These are phyloP conservation scores for Torymus texanus DNA, from an alignment of 2,888 invertebrate species.

Conservation along the genomic window DNA sequence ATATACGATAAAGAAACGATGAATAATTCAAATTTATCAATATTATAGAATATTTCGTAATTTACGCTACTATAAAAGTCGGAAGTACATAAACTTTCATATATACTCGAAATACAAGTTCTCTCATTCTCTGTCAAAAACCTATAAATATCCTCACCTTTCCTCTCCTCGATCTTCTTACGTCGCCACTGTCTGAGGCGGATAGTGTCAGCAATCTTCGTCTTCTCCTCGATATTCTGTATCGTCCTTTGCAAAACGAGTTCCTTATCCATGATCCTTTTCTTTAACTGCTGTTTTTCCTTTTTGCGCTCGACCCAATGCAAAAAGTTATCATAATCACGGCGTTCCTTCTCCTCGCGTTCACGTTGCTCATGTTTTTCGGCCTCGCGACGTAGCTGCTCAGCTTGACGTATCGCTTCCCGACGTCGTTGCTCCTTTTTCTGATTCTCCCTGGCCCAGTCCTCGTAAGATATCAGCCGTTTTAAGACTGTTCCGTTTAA, in stretches of 20 bases:
- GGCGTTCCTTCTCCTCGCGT: slow-evolving; percentile 69
- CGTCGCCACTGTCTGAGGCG: slow-evolving; percentile 77
- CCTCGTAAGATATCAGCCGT: slow-evolving; percentile 74
- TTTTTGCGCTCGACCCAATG: slow-evolving; percentile 73
- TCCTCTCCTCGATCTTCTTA: slow-evolving; percentile 79
- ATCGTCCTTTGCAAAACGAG: slow-evolving; percentile 74
- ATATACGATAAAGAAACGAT: too few species aligned
- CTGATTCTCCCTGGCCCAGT: slow-evolving; percentile 78
- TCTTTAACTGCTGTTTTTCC: slow-evolving; percentile 74
- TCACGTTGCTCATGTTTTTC: slow-evolving; percentile 65
- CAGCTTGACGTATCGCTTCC: slow-evolving; percentile 67
- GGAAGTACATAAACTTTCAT: too few species aligned
- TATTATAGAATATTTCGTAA: too few species aligned
- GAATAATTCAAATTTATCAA: too few species aligned
- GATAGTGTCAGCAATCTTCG: slow-evolving; percentile 65
- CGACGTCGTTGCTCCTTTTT: slow-evolving; percentile 64
- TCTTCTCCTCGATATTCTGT: slow-evolving; percentile 68
- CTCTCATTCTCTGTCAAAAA: too few species aligned
- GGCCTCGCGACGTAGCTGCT: slow-evolving; percentile 59
- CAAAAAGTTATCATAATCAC: slow-evolving; percentile 74
- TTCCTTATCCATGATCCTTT: slow-evolving; percentile 75
- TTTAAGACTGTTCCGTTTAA: slow-evolving; percentile 58
- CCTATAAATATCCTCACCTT: slow-evolving; percentile 73
- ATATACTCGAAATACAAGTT: too few species aligned
- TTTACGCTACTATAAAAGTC: too few species aligned